Percentiles rank a stretch among this genome's conserved stretches.
Conservation (phyloP, 2,797 vertebrate genomes). For the Lutjanus campechanus region DNA sequence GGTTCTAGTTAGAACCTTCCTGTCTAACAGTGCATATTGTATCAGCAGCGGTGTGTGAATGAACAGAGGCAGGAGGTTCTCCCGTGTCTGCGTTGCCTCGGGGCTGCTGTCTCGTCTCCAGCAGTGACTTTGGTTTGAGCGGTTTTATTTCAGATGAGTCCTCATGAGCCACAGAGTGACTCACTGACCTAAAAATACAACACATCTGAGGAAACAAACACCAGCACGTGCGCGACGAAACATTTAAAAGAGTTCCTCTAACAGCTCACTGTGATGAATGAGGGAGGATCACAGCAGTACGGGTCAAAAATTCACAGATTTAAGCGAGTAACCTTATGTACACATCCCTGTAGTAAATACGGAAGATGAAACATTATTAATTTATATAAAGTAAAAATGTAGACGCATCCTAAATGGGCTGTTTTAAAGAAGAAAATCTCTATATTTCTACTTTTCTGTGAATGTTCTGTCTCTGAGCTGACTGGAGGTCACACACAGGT, state of each 20-base stretch:
- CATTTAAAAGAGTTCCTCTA: neutral
- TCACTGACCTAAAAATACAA: conserved; percentile 58
- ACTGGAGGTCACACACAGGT: neutral
- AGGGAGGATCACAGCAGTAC: neutral
- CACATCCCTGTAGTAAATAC: neutral
- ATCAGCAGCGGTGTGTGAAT: neutral
- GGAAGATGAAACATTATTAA: neutral
- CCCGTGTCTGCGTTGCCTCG: conserved; percentile 6
- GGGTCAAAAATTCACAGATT: neutral
- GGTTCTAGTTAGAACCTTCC: too few relatives aligned
- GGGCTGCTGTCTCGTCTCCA: conserved; percentile 28
- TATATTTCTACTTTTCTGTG: neutral
- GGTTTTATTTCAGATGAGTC: conserved; percentile 54
- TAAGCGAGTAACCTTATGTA: too few relatives aligned
- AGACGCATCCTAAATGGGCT: too few relatives aligned
- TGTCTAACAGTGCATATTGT: too few relatives aligned
- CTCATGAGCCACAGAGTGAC: conserved; percentile 47
- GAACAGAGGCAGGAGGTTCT: conserved; percentile 10
- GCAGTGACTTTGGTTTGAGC: conserved; percentile 45
- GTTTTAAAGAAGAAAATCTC: neutral
- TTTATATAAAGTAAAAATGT: neutral
- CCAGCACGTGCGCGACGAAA: neutral
- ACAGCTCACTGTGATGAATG: neutral
- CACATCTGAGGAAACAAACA: conserved; percentile 24
- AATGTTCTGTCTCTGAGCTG: neutral